Percentiles rank a stretch among this genome's conserved stretches.
These are phyloP conservation scores for Neodiprion fabricii DNA, from an alignment of 1,140 invertebrate species.

Conservation along the genomic window DNA sequence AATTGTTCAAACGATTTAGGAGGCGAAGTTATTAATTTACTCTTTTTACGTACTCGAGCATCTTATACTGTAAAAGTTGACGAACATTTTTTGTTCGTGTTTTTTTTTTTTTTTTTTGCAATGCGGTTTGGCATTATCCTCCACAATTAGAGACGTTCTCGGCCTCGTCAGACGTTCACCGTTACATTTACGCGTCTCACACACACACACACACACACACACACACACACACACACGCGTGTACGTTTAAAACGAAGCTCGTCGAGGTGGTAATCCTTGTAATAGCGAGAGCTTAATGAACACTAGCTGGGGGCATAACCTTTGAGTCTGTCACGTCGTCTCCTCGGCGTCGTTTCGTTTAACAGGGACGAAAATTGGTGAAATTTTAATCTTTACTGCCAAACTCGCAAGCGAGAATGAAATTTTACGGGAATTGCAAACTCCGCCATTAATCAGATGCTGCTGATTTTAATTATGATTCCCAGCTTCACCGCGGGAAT, in stretches of 20 bases:
- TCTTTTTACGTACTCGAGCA: no score
- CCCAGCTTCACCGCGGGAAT: neutral
- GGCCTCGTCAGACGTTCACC: neutral
- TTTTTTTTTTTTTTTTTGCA: no score
- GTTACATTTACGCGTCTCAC: neutral
- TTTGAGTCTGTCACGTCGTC: slow-evolving; percentile 2
- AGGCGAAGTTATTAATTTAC: no score
- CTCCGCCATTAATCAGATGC: no score
- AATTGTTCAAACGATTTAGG: no score
- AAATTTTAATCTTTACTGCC: slow-evolving; percentile 1
- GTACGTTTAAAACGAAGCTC: no score
- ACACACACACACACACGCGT: neutral
- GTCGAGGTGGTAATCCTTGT: neutral
- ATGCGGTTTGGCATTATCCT: no score
- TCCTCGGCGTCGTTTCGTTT: neutral
- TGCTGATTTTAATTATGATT: no score
- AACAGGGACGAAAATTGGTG: neutral
- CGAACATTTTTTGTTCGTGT: no score
- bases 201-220: neutral
- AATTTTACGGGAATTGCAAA: neutral
- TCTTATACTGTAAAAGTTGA: no score
- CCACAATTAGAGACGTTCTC: neutral
- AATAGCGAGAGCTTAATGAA: slow-evolving; percentile 1
- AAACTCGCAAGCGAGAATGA: neutral
- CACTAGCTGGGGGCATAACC: neutral